Percentiles rank a stretch among this genome's conserved stretches.
These are phyloP conservation scores for Unio delphinus DNA, from an alignment of 2,888 invertebrate genomes.

Conservation along the genomic window DNA sequence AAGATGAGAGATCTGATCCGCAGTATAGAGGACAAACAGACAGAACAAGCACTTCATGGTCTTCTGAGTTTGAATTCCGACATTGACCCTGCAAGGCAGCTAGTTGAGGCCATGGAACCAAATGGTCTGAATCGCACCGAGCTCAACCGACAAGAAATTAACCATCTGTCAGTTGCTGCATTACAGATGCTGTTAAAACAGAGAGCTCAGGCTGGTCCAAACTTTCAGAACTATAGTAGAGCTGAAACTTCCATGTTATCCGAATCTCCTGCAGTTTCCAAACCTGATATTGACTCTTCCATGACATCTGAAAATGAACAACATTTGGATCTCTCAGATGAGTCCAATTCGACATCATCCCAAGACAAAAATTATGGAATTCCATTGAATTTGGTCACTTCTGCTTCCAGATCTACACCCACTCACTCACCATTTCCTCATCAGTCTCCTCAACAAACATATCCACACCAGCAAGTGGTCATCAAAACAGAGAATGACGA, in stretches of 20 bases:
- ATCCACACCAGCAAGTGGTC: conserved; percentile 18
- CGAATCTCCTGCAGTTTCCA: conserved; percentile 18
- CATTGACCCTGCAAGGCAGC: conserved; percentile 23
- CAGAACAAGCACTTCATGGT: conserved; percentile 70
- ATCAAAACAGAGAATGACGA: conserved; percentile 41
- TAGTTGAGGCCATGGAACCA: conserved; percentile 24
- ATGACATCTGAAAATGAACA: conserved; percentile 25
- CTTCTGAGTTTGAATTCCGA: conserved; percentile 68
- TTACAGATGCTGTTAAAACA: conserved; percentile 58
- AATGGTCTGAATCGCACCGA: conserved; percentile 17
- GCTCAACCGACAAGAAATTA: conserved; percentile 35
- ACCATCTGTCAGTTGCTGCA: conserved; percentile 59
- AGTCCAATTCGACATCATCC: conserved; percentile 27
- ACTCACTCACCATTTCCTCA: conserved; percentile 33
- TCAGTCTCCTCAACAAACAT: conserved; percentile 34
- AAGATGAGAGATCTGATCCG: conserved; percentile 70
- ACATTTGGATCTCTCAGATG: conserved; percentile 36
- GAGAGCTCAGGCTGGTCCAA: conserved; percentile 43
- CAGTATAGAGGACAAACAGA: conserved; percentile 70
- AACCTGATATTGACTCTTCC: conserved; percentile 12
- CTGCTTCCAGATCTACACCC: conserved; percentile 30
- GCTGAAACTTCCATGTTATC: conserved; percentile 20
- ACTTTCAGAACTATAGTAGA: conserved; percentile 29
- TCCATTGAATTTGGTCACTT: conserved; percentile 33
- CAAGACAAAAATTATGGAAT: conserved; percentile 29